Base-by-base conservation (phyloP, 2,888 invertebrate species). In the Lycocerus yunnanus region DNA sequence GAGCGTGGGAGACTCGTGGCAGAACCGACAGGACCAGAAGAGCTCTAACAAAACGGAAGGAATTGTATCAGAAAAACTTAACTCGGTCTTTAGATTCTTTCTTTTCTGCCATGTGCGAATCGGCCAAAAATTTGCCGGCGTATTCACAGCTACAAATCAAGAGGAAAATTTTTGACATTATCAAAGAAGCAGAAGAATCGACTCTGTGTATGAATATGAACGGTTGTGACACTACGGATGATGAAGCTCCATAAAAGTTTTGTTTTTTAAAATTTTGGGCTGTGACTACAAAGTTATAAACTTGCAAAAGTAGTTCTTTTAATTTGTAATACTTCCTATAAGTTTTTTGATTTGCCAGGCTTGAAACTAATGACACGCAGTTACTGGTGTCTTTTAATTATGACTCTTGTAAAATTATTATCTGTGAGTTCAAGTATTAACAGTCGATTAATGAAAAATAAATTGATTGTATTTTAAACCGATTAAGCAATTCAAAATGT, bases 111-210 rank as follows among this genome's bases (percentile, higher is more conserved):
- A 75, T 75, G 75, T 75, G 75, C 15, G 75, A 72, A 58, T 72
- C 75, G 0, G 69, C 75, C 6, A 75, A 75, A 24, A 72, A 72
- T 67, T 58, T 75, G 13, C 75, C 75, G 0, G 14, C 72, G 2
- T 65, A 69, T 43, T 58, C 72, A n/a, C 75, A 75, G 14, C 16
- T 75, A 13, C 72, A 69, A 61, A 72, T 75, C 4, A 75, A 75
- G 14, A 72, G 65, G 14, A 69, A 67, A 60, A 59, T 75, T 13
- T 75, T 75, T 61, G 69, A 72, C 14, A 72, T 72, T 15, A 72
- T 75, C 1, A 72, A 72, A n/a, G 75, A 75, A 58, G 75, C 75
- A 10, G 75, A 75, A 15, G 75, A 75, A 18, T 16, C 61, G n/a
- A 43, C 43, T 43, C n/a, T 43, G 43, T 43, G 43, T 43, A 43